These are phyloP conservation scores for Melanogrammus aeglefinus DNA, from an alignment of 2,797 vertebrate genomes.

Conservation along the genomic window DNA sequence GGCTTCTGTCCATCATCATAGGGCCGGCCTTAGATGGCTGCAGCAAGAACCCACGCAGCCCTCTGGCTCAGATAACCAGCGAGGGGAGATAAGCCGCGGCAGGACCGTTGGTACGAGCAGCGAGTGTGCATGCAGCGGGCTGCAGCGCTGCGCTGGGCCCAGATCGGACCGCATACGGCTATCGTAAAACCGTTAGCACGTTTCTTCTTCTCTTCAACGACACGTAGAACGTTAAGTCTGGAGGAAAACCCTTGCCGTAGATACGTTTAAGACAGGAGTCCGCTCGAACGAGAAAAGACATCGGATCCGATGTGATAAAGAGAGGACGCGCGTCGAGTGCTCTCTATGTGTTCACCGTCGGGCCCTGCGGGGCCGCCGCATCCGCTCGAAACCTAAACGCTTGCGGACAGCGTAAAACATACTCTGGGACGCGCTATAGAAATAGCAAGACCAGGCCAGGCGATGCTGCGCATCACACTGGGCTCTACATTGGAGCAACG, in stretches of 20 bases:
- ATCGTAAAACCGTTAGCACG: too few relatives aligned
- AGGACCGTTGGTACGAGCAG: slow-evolving; percentile 49
- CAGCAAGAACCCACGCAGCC: slow-evolving; percentile 56
- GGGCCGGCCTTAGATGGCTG: slow-evolving; percentile 54
- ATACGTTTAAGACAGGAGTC: not conserved
- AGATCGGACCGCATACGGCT: not conserved
- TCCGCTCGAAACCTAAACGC: not conserved
- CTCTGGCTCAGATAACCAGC: slow-evolving; percentile 59
- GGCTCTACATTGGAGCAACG: slow-evolving; percentile 29
- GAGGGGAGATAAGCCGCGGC: slow-evolving; percentile 52
- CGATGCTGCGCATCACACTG: slow-evolving; percentile 21
- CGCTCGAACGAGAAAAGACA: not conserved
- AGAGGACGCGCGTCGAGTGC: not conserved
- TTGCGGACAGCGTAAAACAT: slow-evolving; percentile 1
- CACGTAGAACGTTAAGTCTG: not conserved
- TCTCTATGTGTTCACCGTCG: not conserved
- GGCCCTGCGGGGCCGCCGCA: not conserved
- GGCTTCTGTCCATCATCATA: slow-evolving; percentile 76
- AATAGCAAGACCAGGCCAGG: slow-evolving; percentile 8
- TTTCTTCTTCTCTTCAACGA: not conserved
- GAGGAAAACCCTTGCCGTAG: not conserved
- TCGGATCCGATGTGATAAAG: not conserved
- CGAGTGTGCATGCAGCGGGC: too few relatives aligned
- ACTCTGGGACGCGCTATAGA: not conserved
- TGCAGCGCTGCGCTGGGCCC: not conserved